A percentile compares a stretch with the other conserved stretches of the same genome.
Conservation (phyloP, 2,888 invertebrate species). For the Graphium colonna region DNA sequence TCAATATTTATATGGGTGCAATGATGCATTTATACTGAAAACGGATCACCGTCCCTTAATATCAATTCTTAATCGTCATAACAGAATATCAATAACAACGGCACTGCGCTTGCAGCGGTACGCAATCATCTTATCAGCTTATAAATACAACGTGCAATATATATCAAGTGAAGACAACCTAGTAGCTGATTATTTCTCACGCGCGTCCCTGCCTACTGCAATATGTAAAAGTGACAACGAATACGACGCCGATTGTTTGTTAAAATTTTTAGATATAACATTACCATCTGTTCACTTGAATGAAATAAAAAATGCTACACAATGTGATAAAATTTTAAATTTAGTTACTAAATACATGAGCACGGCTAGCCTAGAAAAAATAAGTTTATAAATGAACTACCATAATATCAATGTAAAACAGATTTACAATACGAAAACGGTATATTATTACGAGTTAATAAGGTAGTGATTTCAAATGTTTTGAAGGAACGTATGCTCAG, state of each 20-base stretch:
- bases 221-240: background rate
- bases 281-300: background rate
- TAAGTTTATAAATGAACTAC: background rate
- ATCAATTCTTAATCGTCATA: slow-evolving; percentile 22
- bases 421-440: too few species aligned
- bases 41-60: slow-evolving; percentile 27
- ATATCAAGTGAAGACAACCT: slow-evolving; percentile 19
- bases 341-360: background rate
- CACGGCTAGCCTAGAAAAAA: background rate
- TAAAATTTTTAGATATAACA: too few species aligned
- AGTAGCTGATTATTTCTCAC: slow-evolving; percentile 27
- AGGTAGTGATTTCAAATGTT: too few species aligned
- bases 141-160: slow-evolving; percentile 26
- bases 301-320: too few species aligned
- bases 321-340: background rate
- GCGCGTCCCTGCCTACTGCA: slow-evolving; percentile 16
- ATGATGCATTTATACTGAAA: slow-evolving; percentile 26
- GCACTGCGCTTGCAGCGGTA: slow-evolving; percentile 26
- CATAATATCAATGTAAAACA: background rate
- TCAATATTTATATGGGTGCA: slow-evolving; percentile 27
- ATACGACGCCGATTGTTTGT: too few species aligned
- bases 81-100: slow-evolving; percentile 24
- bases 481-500: too few species aligned
- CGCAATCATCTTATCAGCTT: slow-evolving; percentile 26
- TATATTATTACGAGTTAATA: too few species aligned